Conservation (phyloP, 2,888 invertebrate species). For the Thera britannica region DNA sequence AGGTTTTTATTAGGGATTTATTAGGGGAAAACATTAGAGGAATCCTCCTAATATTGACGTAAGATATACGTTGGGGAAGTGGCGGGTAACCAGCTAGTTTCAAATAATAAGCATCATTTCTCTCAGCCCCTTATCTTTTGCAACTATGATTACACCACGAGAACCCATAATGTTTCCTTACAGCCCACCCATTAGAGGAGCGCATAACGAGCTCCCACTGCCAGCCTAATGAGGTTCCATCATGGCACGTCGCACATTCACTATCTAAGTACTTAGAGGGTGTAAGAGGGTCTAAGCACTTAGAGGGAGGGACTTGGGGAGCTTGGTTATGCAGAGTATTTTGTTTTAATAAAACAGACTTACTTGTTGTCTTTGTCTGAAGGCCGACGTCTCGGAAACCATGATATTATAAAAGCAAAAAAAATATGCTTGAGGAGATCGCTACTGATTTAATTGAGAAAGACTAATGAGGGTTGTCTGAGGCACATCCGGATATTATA, state of each 20-base stretch:
- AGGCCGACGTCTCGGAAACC: too few species aligned
- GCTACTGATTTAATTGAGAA: too few species aligned
- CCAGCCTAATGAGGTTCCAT: constrained; percentile 28
- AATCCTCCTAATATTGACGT: too few species aligned
- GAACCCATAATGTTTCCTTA: constrained; percentile 23
- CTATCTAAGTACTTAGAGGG: constrained; percentile 26
- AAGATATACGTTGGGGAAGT: too few species aligned
- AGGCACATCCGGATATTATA: not conserved
- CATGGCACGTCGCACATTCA: constrained; percentile 17
- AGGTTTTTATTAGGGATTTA: too few species aligned
- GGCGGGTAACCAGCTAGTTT: not conserved
- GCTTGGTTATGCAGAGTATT: not conserved
- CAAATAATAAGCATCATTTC: not conserved
- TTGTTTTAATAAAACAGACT: not conserved
- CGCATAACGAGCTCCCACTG: constrained; percentile 25
- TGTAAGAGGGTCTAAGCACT: constrained; percentile 26
- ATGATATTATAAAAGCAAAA: too few species aligned
- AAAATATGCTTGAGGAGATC: too few species aligned
- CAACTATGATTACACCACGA: constrained; percentile 21
- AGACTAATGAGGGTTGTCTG: not conserved
- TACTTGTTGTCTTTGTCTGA: too few species aligned
- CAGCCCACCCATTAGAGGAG: constrained; percentile 28
- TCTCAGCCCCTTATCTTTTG: constrained; percentile 14
- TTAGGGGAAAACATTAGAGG: too few species aligned
- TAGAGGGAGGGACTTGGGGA: constrained; percentile 13